phyloP scores from a whole-genome alignment of 2,888 invertebrate genomes.

The Zelleria hepariella region DNA sequence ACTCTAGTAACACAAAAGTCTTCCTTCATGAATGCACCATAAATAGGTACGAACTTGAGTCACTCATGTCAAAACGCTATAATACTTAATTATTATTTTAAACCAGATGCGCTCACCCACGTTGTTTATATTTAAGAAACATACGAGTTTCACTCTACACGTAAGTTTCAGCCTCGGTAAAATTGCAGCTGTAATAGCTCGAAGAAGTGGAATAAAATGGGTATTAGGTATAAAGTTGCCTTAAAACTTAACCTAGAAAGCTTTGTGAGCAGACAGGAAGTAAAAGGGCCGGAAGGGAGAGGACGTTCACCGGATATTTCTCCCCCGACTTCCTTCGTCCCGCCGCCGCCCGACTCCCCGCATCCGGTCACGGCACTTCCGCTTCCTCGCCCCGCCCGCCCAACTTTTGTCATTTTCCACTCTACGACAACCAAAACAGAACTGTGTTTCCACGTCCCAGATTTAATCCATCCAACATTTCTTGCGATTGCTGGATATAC shows the following conservation, averaged over 20 bases:
- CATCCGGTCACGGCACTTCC: constrained; percentile 45
- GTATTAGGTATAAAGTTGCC: background rate
- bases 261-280: constrained; percentile 37
- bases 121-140: background rate
- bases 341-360: constrained; percentile 15
- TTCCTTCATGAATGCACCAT: no score
- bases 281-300: constrained; percentile 38
- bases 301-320: constrained; percentile 35
- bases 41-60: no score
- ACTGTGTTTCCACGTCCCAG: no score
- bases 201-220: no score
- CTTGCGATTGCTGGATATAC: no score
- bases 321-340: constrained; percentile 17
- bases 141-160: no score
- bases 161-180: no score
- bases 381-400: constrained; percentile 18
- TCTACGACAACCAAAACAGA: background rate
- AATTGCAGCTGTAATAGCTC: no score
- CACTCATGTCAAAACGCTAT: background rate
- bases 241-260: constrained; percentile 19
- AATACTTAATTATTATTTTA: background rate
- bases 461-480: no score
- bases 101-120: background rate
- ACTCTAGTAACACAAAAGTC: no score
- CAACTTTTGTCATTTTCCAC: constrained; percentile 21